Evolutionary conservation across 2,888 invertebrate species (phyloP).

Genomic region (Pterostichus madidus): DNA sequence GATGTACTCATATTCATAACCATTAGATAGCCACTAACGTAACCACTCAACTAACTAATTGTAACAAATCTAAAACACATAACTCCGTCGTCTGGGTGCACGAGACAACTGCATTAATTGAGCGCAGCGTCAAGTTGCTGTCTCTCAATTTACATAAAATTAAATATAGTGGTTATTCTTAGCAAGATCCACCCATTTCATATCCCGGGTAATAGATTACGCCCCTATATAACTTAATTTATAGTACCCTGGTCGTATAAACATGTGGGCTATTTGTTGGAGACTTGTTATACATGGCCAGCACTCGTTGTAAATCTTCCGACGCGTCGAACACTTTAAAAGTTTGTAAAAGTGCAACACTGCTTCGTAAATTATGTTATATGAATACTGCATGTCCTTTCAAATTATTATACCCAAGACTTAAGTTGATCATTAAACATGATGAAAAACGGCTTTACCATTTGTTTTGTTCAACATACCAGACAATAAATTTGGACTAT

Average conservation of each 20-base stretch:
- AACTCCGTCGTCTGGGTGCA: constrained; percentile 3
- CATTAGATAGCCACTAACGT: constrained; percentile 19
- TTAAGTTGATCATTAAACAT: constrained; percentile 3
- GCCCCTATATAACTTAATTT: constrained; percentile 66
- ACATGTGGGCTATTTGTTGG: constrained; percentile 62
- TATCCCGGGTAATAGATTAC: constrained; percentile 61
- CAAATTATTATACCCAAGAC: constrained; percentile 29
- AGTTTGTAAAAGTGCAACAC: constrained; percentile 45
- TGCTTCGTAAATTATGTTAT: constrained; percentile 36
- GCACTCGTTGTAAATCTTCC: constrained; percentile 21
- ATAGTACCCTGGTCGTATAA: constrained; percentile 55
- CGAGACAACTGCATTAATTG: constrained; percentile 48
- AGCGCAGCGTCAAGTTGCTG: constrained; percentile 44
- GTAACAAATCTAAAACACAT: constrained; percentile 52
- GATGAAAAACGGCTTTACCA: not conserved
- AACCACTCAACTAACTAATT: constrained; percentile 36
- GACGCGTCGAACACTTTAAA: constrained; percentile 45
- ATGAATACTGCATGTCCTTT: constrained; percentile 47
- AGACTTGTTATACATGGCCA: constrained; percentile 35
- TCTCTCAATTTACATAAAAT: constrained; percentile 62
- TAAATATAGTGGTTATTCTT: constrained; percentile 60
- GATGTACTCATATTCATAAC: constrained; percentile 13
- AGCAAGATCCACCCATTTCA: constrained; percentile 61
- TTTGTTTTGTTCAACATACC: too few relatives aligned
- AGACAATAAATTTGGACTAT: too few relatives aligned